These are phyloP conservation scores for Drosophila fulvimacula DNA, from an alignment of 2,888 invertebrate genomes.

Conservation along the genomic window DNA sequence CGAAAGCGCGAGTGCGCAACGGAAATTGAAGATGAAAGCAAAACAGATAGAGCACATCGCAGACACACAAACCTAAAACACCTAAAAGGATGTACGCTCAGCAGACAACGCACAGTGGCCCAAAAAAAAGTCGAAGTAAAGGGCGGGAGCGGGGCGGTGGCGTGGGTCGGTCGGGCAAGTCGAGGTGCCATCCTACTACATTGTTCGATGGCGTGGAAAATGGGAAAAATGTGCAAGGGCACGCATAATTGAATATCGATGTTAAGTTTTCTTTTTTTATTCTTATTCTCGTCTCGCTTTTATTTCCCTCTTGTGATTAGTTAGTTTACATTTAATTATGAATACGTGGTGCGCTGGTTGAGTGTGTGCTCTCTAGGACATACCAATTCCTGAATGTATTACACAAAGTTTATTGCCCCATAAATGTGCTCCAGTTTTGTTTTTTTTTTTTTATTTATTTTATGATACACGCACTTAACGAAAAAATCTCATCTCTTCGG, in stretches of 20 bases:
- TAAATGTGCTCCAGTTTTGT: constrained; percentile 16
- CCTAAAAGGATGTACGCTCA: constrained; percentile 62
- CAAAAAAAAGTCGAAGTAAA: constrained; percentile 8
- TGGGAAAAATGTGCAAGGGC: constrained; percentile 72
- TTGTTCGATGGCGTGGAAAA: constrained; percentile 64
- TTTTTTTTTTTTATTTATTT: constrained; percentile 6
- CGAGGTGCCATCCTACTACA: constrained; percentile 10
- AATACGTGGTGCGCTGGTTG: neutral
- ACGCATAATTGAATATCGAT: constrained; percentile 62
- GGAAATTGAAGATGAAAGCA: constrained; percentile 78
- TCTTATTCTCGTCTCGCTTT: neutral
- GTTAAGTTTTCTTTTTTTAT: constrained; percentile 14
- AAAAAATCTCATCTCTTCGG: constrained; percentile 49
- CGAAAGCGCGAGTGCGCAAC: constrained; percentile 61
- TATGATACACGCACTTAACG: constrained; percentile 26
- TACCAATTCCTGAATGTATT: constrained; percentile 25
- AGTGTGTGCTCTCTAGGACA: constrained; percentile 12
- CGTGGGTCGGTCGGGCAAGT: neutral
- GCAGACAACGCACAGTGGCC: constrained; percentile 19
- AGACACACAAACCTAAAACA: constrained; percentile 53
- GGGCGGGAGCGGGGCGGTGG: neutral
- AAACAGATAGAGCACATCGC: constrained; percentile 57
- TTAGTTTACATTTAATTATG: constrained; percentile 24
- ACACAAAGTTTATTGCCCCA: constrained; percentile 29
- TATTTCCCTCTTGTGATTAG: neutral